phyloP scores from a whole-genome alignment of 2,113 vertebrate species.

The Salvelinus sp. region DNA sequence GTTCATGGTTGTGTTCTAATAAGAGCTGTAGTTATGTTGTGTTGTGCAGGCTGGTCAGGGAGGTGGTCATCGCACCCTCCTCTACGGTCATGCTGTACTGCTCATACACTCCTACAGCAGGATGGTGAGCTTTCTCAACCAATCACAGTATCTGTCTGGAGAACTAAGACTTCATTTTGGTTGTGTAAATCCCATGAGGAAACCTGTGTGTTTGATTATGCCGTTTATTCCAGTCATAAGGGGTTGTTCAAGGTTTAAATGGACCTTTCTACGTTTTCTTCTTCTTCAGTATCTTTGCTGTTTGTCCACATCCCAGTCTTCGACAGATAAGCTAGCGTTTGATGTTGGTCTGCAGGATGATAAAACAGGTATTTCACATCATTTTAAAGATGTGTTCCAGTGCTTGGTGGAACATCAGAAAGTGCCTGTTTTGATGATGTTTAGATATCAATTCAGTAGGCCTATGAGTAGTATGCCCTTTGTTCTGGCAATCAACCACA shows the following conservation, averaged over 20 bases:
- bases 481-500: background rate
- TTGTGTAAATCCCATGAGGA: background rate
- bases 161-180: background rate
- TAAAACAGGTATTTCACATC: constrained; percentile 73
- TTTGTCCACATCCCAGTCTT: constrained; percentile 86
- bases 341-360: constrained; percentile 92
- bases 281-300: constrained; percentile 86
- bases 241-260: background rate
- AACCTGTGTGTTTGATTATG: background rate
- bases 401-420: background rate
- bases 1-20: background rate
- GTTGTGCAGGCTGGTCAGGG: constrained; percentile 78
- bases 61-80: constrained; percentile 85
- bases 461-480: background rate
- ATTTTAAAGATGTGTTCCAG: background rate
- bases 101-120: constrained; percentile 89
- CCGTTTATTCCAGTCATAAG: background rate
- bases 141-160: background rate
- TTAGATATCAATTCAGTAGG: background rate
- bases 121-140: constrained; percentile 80
- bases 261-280: background rate
- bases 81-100: constrained; percentile 91
- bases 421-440: background rate
- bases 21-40: background rate
- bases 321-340: constrained; percentile 91